Percentiles rank a stretch among this genome's conserved stretches.
Conservation (phyloP, 2,113 vertebrate species). For the Cynoglossus semilaevis region DNA sequence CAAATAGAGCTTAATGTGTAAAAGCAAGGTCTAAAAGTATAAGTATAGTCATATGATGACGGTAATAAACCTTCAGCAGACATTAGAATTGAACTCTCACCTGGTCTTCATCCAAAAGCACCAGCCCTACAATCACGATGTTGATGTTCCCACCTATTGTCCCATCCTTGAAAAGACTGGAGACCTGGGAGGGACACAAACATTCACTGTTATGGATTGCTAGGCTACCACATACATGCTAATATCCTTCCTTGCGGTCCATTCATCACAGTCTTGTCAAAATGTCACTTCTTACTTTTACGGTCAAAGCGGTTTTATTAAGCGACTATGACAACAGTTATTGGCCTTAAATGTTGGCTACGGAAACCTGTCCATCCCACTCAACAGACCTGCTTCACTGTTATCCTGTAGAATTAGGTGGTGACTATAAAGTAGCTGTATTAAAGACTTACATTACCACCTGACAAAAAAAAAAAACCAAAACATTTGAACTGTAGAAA, state of each 20-base stretch:
- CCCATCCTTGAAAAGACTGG: constrained; percentile 87
- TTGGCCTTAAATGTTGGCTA: not conserved
- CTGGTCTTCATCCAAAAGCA: constrained; percentile 88
- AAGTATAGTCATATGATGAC: not conserved
- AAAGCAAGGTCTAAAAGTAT: too few relatives aligned
- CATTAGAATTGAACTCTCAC: constrained; percentile 56
- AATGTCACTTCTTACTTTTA: not conserved
- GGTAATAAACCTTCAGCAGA: not conserved
- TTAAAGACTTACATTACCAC: too few relatives aligned
- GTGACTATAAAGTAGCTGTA: too few relatives aligned
- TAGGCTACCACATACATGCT: not conserved
- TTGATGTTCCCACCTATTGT: constrained; percentile 90
- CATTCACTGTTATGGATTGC: not conserved
- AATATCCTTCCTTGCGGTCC: not conserved
- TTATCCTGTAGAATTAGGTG: too few relatives aligned
- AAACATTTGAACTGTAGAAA: too few relatives aligned
- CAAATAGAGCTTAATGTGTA: too few relatives aligned
- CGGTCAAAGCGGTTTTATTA: not conserved
- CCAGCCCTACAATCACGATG: constrained; percentile 84
- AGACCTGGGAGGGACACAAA: constrained; percentile 76
- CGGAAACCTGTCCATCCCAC: not conserved
- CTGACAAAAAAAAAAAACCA: too few relatives aligned
- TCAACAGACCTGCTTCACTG: not conserved
- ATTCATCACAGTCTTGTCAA: not conserved
- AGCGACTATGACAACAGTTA: not conserved